A percentile compares a stretch with the other conserved stretches of the same genome.
Evolutionary conservation across 2,888 invertebrate species (phyloP).

Genomic region (Andricus curvator): DNA sequence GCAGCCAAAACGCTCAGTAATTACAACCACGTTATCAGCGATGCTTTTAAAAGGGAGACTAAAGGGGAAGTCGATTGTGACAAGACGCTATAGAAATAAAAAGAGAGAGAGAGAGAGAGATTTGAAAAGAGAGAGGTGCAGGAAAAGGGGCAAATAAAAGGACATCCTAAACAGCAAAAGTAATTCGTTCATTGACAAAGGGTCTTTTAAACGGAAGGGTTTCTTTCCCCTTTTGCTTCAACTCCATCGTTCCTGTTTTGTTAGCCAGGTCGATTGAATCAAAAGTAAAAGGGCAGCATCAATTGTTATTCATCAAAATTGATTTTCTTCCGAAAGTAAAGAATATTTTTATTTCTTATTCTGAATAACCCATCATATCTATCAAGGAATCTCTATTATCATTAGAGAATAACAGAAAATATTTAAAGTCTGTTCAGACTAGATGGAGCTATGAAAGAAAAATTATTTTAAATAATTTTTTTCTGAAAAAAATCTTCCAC

Average conservation of each 20-base stretch:
- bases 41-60: not conserved
- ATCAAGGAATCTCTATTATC: no score
- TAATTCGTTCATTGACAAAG: slow-evolving; percentile 72
- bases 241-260: not conserved
- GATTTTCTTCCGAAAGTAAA: not conserved
- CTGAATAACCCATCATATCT: no score
- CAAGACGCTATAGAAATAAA: not conserved
- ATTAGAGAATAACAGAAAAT: no score
- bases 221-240: slow-evolving; percentile 36
- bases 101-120: not conserved
- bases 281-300: not conserved
- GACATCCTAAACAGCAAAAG: slow-evolving; percentile 63
- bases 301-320: not conserved
- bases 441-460: no score
- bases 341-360: not conserved
- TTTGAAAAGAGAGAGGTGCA: not conserved
- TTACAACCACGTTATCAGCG: slow-evolving; percentile 40
- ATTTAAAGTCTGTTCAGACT: no score
- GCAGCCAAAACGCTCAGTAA: slow-evolving; percentile 42
- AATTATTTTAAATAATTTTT: no score
- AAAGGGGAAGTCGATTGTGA: not conserved
- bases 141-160: slow-evolving; percentile 23
- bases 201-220: slow-evolving; percentile 64
- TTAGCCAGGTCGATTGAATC: not conserved
- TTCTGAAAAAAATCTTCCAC: no score